Evolutionary conservation across 2,113 vertebrate species (phyloP), one percentile per base, ranked within the genome.

Genomic region (Cariama cristata): DNA sequence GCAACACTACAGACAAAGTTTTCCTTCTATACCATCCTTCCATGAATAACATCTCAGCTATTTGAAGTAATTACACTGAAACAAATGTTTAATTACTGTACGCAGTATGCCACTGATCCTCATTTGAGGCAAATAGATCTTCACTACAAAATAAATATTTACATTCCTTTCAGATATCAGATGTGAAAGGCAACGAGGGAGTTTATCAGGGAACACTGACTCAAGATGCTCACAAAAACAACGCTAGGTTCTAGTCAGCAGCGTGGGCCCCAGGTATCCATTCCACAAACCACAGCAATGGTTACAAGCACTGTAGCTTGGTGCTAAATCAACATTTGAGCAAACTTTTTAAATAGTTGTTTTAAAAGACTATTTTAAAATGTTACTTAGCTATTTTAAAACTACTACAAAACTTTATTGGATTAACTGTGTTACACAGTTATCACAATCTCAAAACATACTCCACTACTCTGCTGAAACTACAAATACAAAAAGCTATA

Each of bases 101-200:
- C 44, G 64, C 12, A 64, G 11, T 32, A 72, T 56, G 47, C 30
- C 85, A 79, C 44, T 22, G 35, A 82, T 64, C 14, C 45, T 85
- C 47, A 56, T 64, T 79, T 75, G 49, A 82, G 33, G 52, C 49
- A 92, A 94, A 67, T 1, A 75, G n/a, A 64, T 79, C 52, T 84
- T 84, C 17, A 20, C 60, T 71, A 30, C 30, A 82, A 82, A 96
- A 91, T 53, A 93, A 75, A 72, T 64, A 75, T 87, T 95, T 91
- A 69, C 35, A 35, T 67, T 63, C 38, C 67, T 74, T 68, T 35
- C 55, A 74, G 38, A 7, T 52, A 73, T 23, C 35, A 42, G 35
- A 77, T 60, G 24, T 40, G 62, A 62, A 60, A 83, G 33, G n/a
- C 30, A 79, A 59, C 32, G 15, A 28, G 24, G 50, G 49, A 88